Percentiles rank a stretch among this genome's conserved stretches.
Evolutionary conservation across 2,888 invertebrate genomes (phyloP).

Genomic region (Netelia inedita): DNA sequence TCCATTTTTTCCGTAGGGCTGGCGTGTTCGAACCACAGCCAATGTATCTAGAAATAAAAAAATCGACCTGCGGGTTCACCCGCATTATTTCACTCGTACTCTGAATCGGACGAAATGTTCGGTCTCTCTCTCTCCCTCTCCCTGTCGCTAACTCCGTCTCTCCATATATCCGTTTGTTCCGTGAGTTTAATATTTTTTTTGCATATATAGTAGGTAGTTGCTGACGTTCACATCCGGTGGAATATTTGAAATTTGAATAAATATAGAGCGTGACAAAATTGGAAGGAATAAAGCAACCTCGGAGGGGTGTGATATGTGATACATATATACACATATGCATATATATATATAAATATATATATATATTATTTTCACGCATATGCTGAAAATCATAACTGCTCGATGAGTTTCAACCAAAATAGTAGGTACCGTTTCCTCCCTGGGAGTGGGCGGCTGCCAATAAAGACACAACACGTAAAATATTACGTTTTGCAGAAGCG

Average conservation of each 20-base stretch:
- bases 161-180: not conserved
- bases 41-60: no score
- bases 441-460: no score
- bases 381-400: not conserved
- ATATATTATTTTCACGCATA: not conserved
- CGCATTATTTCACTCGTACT: not conserved
- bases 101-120: not conserved
- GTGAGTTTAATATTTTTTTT: not conserved
- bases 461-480: no score
- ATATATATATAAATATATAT: not conserved
- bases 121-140: not conserved
- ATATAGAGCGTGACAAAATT: not conserved
- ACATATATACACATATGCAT: no score
- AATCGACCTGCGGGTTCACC: no score
- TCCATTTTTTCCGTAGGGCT: no score
- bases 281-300: not conserved
- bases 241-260: conserved; percentile 3
- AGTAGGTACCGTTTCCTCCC: no score
- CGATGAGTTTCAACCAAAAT: not conserved
- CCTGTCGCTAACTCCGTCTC: no score
- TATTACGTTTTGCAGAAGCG: no score
- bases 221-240: not conserved
- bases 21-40: no score
- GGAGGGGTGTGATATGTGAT: not conserved
- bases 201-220: conserved; percentile 3